Conservation (phyloP, 2,888 invertebrate species). For the Pyrgus malvae region DNA sequence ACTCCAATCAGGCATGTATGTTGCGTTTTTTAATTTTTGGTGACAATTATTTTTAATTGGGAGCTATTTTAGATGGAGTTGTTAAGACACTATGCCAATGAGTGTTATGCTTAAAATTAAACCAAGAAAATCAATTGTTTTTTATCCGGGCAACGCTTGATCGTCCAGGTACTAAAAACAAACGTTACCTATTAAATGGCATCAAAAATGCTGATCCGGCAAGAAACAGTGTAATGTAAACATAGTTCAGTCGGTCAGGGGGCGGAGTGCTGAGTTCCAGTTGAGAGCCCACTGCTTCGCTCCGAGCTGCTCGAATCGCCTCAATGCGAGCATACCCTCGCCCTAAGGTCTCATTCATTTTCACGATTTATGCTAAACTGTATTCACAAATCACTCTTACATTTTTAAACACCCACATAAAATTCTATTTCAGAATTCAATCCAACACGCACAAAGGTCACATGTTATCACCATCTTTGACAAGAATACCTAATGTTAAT, state of each 20-base stretch:
- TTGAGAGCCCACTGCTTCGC: conserved; percentile 57
- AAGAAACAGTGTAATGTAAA: conserved; percentile 88
- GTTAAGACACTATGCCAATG: too few species aligned
- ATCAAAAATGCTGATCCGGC: conserved; percentile 95
- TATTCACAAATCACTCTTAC: too few species aligned
- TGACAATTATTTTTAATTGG: too few species aligned
- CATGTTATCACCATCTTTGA: not conserved
- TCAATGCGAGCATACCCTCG: conserved; percentile 85
- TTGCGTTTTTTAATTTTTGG: too few species aligned
- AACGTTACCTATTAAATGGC: conserved; percentile 92
- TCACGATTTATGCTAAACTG: conserved; percentile 20
- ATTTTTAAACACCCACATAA: not conserved
- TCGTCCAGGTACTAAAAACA: not conserved
- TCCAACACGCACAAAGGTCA: not conserved
- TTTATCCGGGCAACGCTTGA: too few species aligned
- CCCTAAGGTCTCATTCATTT: conserved; percentile 85
- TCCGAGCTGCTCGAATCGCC: conserved; percentile 78
- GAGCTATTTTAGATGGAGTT: too few species aligned
- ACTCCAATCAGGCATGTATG: too few species aligned
- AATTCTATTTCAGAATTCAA: not conserved
- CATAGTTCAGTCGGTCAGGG: conserved; percentile 85
- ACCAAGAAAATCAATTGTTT: too few species aligned
- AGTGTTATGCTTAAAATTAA: too few species aligned
- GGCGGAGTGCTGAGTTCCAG: conserved; percentile 84
- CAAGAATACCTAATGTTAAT: too few species aligned